Evolutionary conservation across 2,797 vertebrate species (phyloP), one percentile per base, ranked within the genome.

Genomic region (Aythya fuligula): DNA sequence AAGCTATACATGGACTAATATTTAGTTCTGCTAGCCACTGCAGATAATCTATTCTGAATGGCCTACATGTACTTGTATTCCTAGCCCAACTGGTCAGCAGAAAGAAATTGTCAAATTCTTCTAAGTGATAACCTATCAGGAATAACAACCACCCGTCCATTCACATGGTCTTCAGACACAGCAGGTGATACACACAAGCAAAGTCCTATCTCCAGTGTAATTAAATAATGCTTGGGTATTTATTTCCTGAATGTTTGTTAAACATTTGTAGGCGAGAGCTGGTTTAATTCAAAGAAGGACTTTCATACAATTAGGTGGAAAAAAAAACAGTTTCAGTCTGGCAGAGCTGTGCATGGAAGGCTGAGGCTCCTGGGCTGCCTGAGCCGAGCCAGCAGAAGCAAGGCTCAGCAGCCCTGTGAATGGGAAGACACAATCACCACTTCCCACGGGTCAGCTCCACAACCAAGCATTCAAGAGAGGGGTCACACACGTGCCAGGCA

Each of bases 161-260:
- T 24, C 54, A 20, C 45, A 54, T 49, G 32, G 28, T 14, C 70
- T 6, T 17, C 73, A 38, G 7, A 73, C 30, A 65, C 58, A 45
- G 71, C 62, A 72, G 93, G 93, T 9, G 79, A 67, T 12, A 34
- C 36, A 13, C 90, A 65, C 49, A 38, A 36, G 83, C 95, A 45
- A 14, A 87, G 77, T 12, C 88, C 75, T 22, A 25, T 60, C 95
- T 53, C 75, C 91, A 80, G 36, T 13, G 80, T 72, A 65, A 90
- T 83, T 89, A 81, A 88, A 73, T 73, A 76, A 90, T 16, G 20
- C 49, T 54, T 51, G 62, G 57, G 86, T 41, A 56, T 85, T 95
- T 94, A 84, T 93, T 92, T 91, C 92, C 57, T 30, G 3, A 22
- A 47, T 67, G 85, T 80, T 82, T 78, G 78, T 72, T 87, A 94